Evolutionary conservation across 2,888 invertebrate genomes (phyloP).

Genomic region (Troglohyphantes excavatus): DNA sequence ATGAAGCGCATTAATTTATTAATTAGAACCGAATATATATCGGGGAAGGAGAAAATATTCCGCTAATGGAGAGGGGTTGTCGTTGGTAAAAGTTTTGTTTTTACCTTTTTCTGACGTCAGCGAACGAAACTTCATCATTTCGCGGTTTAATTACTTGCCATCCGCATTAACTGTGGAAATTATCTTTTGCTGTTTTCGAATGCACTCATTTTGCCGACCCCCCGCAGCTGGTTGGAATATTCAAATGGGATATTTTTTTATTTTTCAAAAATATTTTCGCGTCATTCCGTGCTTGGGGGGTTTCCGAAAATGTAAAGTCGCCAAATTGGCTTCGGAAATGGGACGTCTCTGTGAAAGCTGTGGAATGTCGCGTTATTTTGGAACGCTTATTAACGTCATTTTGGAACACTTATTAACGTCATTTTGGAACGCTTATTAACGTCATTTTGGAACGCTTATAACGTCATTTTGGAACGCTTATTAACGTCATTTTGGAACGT

Average conservation of each 20-base stretch:
- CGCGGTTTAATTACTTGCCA: conserved; percentile 70
- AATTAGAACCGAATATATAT: conserved; percentile 55
- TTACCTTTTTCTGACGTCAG: conserved; percentile 36
- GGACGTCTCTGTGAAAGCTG: no score
- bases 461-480: no score
- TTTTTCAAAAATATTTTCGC: not conserved
- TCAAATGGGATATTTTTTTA: conserved; percentile 42
- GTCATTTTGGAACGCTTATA: no score
- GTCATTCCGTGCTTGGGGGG: conserved; percentile 13
- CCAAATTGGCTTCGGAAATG: not conserved
- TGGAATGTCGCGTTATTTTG: no score
- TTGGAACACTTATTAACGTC: no score
- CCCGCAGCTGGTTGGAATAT: conserved; percentile 22
- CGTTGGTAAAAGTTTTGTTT: conserved; percentile 66
- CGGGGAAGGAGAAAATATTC: conserved; percentile 26
- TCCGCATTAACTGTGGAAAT: conserved; percentile 74
- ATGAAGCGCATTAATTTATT: conserved; percentile 67
- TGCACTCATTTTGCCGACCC: not conserved
- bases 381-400: no score
- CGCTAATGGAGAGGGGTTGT: conserved; percentile 51
- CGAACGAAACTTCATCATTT: conserved; percentile 59
- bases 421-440: no score
- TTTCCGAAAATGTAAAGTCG: not conserved
- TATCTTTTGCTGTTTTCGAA: conserved; percentile 49
- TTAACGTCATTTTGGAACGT: no score